Evolutionary conservation across 2,888 invertebrate genomes (phyloP), one percentile per base, ranked within the genome.

Genomic region (Nomada fucata): DNA sequence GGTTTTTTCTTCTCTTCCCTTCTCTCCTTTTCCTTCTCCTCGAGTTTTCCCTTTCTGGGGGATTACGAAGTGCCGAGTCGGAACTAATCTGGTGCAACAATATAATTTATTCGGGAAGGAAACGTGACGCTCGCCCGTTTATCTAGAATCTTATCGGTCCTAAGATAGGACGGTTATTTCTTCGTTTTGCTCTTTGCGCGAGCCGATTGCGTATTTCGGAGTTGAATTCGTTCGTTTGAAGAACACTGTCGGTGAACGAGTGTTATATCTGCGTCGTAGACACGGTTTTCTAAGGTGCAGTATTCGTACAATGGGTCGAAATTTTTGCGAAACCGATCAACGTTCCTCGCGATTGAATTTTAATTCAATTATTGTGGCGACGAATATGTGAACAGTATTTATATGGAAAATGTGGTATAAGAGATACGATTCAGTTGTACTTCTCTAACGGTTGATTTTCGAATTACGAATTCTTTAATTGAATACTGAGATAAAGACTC

Each of bases 401-500:
- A 11, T 47, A 13, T 44, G 15, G 29, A 26, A 20, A 2, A 15
- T 23, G 26, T 60, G 50, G 15, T 29, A 3, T 50, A 10, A 61
- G n/a, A 36, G 53, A 29, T 72, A 60, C 59, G 47, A 20, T 59
- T 53, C 59, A 59, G 23, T 42, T 55, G 29, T 29, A 53, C 20
- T 18, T 26, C 4, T 44, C 15, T 20, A 63, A 44, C 52, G 36
- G 36, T 65, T 59, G 61, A 23, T 52, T 61, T 79, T 70, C 61
- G 53, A 68, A 50, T 47, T 74, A 63, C 59, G 9, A 70, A 59
- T 61, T 67, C 83, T 80, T 82, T 81, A 82, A 85, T 82, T 68
- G 80, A 86, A 82, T 83, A 86, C 79, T 61, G 83, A 82, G 78
- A 82, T 76, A 68, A 83, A 83, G 73, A 74, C 84, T 84, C 79